A percentile compares a stretch with the other conserved stretches of the same genome.
Evolutionary conservation across 2,797 vertebrate genomes (phyloP).

Genomic region (Erpetoichthys calabaricus): DNA sequence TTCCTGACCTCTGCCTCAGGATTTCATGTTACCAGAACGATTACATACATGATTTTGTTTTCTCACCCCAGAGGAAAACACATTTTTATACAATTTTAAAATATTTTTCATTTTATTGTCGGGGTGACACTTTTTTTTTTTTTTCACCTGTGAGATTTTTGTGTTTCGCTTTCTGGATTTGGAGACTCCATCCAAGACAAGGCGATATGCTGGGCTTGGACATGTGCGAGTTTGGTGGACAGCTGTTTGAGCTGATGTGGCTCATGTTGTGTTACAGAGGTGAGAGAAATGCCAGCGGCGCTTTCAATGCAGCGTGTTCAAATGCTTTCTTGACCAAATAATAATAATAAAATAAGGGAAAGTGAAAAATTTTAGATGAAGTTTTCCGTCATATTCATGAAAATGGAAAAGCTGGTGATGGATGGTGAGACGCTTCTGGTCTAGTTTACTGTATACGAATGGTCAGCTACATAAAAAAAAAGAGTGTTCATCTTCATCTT

Average conservation of each 20-base stretch:
- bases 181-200: constrained; percentile 9
- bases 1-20: too few species aligned
- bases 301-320: neutral
- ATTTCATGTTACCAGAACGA: too few species aligned
- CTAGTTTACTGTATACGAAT: neutral
- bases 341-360: neutral
- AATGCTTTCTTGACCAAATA: neutral
- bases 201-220: constrained; percentile 76
- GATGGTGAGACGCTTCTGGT: neutral
- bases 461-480: too few species aligned
- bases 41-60: neutral
- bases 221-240: constrained; percentile 77
- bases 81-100: too few species aligned
- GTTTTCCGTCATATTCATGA: neutral
- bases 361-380: neutral
- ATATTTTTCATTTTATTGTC: too few species aligned
- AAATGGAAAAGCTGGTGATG: neutral
- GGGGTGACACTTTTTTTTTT: neutral
- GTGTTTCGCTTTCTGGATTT: neutral
- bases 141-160: neutral
- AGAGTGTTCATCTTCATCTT: too few species aligned
- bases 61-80: neutral
- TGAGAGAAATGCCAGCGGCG: constrained; percentile 44
- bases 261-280: constrained; percentile 81
- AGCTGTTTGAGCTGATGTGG: constrained; percentile 75